Percentiles rank a stretch among this genome's conserved stretches.
Evolutionary conservation across 2,888 invertebrate genomes (phyloP).

Genomic region (Leucoptera coffeella): DNA sequence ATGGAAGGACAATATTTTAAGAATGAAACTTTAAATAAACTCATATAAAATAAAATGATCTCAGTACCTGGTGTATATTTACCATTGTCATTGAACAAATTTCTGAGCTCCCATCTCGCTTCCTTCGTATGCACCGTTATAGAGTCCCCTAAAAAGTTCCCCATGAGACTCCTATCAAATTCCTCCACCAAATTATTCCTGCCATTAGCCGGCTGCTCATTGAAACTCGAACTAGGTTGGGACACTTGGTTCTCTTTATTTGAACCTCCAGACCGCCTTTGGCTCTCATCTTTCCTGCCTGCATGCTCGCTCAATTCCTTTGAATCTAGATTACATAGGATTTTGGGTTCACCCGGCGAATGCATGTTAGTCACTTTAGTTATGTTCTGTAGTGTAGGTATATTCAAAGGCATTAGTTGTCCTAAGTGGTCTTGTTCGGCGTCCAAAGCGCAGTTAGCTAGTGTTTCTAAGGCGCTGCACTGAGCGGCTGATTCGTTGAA

Average conservation of each 20-base stretch:
- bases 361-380: slow-evolving; percentile 43
- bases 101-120: slow-evolving; percentile 59
- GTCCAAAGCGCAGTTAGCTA: slow-evolving; percentile 43
- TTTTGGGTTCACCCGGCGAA: slow-evolving; percentile 43
- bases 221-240: slow-evolving; percentile 11
- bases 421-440: slow-evolving; percentile 38
- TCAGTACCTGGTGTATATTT: no score
- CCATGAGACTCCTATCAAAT: slow-evolving; percentile 41
- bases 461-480: slow-evolving; percentile 41
- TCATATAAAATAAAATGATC: no score
- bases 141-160: slow-evolving; percentile 50
- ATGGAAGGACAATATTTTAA: no score
- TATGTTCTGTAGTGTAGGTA: slow-evolving; percentile 38
- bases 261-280: slow-evolving; percentile 11
- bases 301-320: slow-evolving; percentile 37
- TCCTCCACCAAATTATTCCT: slow-evolving; percentile 42
- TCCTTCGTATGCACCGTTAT: slow-evolving; percentile 66
- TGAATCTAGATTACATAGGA: slow-evolving; percentile 39
- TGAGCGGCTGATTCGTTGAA: slow-evolving; percentile 38
- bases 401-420: slow-evolving; percentile 35
- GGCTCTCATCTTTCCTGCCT: slow-evolving; percentile 24
- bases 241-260: slow-evolving; percentile 30
- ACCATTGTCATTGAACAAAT: slow-evolving; percentile 54
- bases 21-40: no score
- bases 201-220: slow-evolving; percentile 20